Conservation (phyloP, 2,113 vertebrate genomes). For the Brevimyrus niger region DNA sequence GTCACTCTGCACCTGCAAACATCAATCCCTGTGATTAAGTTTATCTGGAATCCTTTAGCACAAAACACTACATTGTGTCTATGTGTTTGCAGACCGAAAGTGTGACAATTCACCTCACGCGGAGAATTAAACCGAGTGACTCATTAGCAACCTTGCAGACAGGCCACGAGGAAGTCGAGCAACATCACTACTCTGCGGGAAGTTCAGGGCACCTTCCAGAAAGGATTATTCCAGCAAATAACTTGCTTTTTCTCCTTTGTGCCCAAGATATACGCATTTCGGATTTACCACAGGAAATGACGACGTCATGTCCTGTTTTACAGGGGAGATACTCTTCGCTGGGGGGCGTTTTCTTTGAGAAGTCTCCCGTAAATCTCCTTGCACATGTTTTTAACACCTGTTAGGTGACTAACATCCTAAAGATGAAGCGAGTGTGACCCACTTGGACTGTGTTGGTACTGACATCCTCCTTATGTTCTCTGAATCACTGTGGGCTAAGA, state of each 20-base stretch:
- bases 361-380: background rate
- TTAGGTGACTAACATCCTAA: background rate
- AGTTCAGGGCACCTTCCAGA: background rate
- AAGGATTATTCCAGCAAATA: background rate
- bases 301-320: background rate
- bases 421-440: background rate
- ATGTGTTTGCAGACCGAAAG: background rate
- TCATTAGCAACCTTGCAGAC: background rate
- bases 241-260: background rate
- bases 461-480: background rate
- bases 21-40: conserved; percentile 18
- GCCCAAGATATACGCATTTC: background rate
- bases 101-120: background rate
- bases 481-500: background rate
- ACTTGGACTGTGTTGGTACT: background rate
- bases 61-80: background rate
- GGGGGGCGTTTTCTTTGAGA: background rate
- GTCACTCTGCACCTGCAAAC: conserved; percentile 11
- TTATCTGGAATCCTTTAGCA: conserved; percentile 12
- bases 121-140: background rate
- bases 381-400: background rate
- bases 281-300: background rate
- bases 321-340: background rate
- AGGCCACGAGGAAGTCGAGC: background rate
- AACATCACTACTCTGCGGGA: background rate